Evolutionary conservation across 2,888 invertebrate genomes (phyloP).

Genomic region (Drosophila macrothrix): DNA sequence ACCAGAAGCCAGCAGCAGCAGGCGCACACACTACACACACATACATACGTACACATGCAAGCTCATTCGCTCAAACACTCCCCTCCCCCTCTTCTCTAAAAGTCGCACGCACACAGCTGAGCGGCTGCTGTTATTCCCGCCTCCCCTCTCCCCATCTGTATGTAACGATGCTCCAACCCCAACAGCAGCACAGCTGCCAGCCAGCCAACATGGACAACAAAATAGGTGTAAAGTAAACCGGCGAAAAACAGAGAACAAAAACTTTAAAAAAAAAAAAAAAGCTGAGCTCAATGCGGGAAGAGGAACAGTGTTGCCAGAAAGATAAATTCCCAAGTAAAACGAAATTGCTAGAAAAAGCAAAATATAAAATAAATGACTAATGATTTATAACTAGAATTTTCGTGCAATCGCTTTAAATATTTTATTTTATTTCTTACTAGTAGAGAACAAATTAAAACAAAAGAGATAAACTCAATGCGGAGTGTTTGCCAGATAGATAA

Average conservation of each 20-base stretch:
- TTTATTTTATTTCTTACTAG: neutral
- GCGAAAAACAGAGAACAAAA: constrained; percentile 54
- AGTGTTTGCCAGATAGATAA: neutral
- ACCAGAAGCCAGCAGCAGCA: constrained; percentile 52
- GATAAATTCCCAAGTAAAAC: neutral
- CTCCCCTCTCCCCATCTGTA: constrained; percentile 8
- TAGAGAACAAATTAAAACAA: neutral
- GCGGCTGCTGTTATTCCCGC: constrained; percentile 40
- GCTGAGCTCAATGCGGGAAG: constrained; percentile 49
- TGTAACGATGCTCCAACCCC: constrained; percentile 6
- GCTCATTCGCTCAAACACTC: constrained; percentile 18
- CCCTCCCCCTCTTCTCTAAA: constrained; percentile 19
- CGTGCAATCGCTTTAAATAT: neutral
- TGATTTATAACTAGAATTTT: neutral
- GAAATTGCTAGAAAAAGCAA: neutral
- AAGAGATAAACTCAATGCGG: neutral
- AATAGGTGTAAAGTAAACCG: constrained; percentile 70
- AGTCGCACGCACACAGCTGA: constrained; percentile 73
- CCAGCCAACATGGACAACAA: constrained; percentile 45
- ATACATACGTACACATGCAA: neutral
- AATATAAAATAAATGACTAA: neutral
- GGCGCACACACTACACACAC: constrained; percentile 6
- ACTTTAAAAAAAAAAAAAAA: constrained; percentile 38
- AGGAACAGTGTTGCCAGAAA: constrained; percentile 5
- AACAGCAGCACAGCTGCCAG: constrained; percentile 61